Percentiles rank a stretch among this genome's conserved stretches.
These are phyloP conservation scores for Onychomys arenicola DNA, from an alignment of 2,797 vertebrate species.

Conservation along the genomic window DNA sequence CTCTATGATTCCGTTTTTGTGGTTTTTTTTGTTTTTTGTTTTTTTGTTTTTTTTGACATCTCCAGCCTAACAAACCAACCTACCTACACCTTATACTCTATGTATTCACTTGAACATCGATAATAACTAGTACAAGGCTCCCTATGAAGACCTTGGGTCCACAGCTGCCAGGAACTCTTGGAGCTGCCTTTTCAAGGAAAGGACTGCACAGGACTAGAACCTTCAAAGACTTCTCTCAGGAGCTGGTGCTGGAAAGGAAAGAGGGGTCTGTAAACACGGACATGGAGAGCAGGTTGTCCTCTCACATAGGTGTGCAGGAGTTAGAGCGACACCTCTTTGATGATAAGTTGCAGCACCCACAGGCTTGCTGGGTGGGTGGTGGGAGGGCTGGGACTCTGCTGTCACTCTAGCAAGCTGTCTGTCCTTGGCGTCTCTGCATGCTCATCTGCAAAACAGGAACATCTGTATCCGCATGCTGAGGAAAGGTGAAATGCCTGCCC, in stretches of 20 bases:
- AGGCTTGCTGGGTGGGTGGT: background rate
- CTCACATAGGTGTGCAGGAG: background rate
- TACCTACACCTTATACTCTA: background rate
- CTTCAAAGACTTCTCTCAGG: background rate
- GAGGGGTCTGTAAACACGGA: background rate
- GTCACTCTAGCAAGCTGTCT: background rate
- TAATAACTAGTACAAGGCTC: background rate
- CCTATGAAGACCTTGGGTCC: background rate
- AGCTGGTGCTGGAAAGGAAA: background rate
- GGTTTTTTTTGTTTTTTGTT: too few species aligned
- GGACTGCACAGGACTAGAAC: background rate
- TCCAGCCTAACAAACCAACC: background rate
- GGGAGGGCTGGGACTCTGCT: background rate
- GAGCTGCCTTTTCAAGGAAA: background rate
- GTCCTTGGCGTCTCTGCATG: background rate
- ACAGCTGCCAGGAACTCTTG: background rate
- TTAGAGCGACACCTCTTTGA: background rate
- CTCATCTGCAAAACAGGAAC: too few species aligned
- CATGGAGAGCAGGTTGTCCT: background rate
- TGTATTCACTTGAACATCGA: background rate
- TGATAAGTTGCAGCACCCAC: background rate
- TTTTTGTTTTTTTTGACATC: background rate
- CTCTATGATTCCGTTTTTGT: background rate
- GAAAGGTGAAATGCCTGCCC: too few species aligned
- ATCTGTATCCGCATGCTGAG: background rate